These are phyloP conservation scores for Lagenorhynchus albirostris DNA, from an alignment of 2,113 vertebrate species.

Conservation along the genomic window DNA sequence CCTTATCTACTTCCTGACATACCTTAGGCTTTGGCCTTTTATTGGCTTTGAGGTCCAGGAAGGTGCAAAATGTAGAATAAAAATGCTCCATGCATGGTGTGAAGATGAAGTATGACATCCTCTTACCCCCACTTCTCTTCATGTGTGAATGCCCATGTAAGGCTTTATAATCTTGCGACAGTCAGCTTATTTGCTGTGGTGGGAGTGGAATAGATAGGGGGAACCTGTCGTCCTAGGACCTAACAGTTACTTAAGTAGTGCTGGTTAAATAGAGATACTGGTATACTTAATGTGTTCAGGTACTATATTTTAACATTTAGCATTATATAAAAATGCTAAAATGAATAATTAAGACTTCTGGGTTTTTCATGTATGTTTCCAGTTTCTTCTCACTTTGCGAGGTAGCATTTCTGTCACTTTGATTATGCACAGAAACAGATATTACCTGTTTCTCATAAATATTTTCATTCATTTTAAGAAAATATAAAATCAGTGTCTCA, in stretches of 20 bases:
- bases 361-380: background rate
- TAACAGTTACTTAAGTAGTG: background rate
- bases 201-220: background rate
- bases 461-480: constrained; percentile 45
- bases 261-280: background rate
- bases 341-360: background rate
- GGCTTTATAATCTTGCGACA: background rate
- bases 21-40: background rate
- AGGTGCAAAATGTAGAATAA: background rate
- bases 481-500: background rate
- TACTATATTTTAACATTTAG: background rate
- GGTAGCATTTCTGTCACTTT: background rate
- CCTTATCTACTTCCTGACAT: background rate
- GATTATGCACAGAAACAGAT: background rate
- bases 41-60: background rate
- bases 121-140: background rate
- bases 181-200: background rate
- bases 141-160: background rate
- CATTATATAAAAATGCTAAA: background rate
- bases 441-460: background rate
- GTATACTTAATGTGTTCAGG: background rate
- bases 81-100: background rate
- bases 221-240: background rate
- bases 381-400: constrained; percentile 24
- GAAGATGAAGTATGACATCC: background rate